Evolutionary conservation across 1,140 invertebrate species (phyloP).

Genomic region (Aphis craccivora): DNA sequence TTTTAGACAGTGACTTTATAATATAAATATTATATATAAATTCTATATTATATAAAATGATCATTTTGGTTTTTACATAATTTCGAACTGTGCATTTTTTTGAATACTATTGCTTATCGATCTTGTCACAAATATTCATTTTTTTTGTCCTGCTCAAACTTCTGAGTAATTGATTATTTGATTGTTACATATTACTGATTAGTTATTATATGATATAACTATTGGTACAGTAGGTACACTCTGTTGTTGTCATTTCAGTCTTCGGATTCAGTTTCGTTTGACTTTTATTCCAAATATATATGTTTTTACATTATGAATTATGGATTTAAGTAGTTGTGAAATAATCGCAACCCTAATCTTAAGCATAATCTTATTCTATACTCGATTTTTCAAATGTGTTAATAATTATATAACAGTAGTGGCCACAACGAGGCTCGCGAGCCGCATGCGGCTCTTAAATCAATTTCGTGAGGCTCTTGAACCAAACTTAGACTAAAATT

Average conservation of each 20-base stretch:
- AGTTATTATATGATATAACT: neutral
- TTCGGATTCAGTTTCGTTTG: neutral
- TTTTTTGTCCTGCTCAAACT: neutral
- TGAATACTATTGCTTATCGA: neutral
- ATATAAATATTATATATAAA: neutral
- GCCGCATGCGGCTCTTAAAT: no score
- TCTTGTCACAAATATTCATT: neutral
- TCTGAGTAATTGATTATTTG: no score
- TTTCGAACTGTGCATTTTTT: neutral
- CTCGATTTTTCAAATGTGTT: neutral
- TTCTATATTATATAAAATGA: neutral
- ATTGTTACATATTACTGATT: no score
- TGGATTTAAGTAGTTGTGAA: neutral
- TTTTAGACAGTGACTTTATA: neutral
- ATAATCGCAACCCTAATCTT: neutral
- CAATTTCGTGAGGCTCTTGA: no score
- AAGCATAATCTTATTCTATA: neutral
- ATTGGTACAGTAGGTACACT: no score
- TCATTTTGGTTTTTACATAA: neutral
- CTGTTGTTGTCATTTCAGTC: neutral
- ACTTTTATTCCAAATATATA: neutral
- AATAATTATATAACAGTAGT: no score
- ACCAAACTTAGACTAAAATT: no score
- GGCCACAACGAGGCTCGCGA: no score
- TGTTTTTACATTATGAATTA: no score